Evolutionary conservation across 2,797 vertebrate species (phyloP).

Genomic region (Artibeus jamaicensis): DNA sequence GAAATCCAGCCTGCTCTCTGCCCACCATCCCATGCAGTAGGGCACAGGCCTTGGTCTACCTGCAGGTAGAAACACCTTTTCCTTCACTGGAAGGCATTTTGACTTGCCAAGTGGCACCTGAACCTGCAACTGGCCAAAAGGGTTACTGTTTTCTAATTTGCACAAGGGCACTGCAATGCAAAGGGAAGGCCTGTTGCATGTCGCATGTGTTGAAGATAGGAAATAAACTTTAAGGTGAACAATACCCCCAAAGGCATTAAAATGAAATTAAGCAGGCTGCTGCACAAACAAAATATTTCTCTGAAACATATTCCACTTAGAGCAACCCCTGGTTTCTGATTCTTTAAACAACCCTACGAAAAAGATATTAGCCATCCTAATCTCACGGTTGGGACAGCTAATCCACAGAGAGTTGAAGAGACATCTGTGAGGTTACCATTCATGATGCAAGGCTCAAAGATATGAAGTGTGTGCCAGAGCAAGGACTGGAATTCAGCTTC

Average conservation of each 20-base stretch:
- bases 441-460: background rate
- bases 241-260: background rate
- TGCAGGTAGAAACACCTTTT: background rate
- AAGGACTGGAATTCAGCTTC: background rate
- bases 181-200: background rate
- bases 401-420: background rate
- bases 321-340: background rate
- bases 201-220: background rate
- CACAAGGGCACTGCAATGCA: background rate
- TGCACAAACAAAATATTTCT: background rate
- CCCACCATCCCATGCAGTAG: background rate
- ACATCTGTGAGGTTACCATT: background rate
- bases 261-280: background rate
- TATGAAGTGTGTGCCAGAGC: background rate
- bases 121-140: background rate
- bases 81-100: background rate
- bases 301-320: background rate
- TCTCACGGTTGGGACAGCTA: background rate
- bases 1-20: background rate
- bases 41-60: background rate
- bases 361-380: background rate
- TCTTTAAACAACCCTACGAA: conserved; percentile 18
- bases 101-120: background rate
- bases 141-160: background rate
- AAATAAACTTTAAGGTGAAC: background rate